phyloP scores from a whole-genome alignment of 1,140 invertebrate genomes.

The Cydia fagiglandana region DNA sequence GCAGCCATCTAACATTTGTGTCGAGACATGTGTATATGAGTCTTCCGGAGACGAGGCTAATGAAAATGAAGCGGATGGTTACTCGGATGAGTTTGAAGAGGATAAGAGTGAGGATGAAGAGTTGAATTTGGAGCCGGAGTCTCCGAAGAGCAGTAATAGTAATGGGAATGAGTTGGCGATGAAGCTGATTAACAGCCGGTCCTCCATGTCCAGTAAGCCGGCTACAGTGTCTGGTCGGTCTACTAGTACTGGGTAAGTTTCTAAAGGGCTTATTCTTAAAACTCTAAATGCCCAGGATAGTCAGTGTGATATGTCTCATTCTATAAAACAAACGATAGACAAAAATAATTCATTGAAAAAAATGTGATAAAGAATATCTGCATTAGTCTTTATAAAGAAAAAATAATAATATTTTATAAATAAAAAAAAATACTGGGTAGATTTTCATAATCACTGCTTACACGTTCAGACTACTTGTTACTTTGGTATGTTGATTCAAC shows the following conservation, averaged over 20 bases:
- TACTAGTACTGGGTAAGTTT: slow-evolving; percentile 61
- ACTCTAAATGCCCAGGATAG: neutral
- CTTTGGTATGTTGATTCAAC: no score
- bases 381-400: no score
- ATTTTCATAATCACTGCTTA: no score
- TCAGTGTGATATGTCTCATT: no score
- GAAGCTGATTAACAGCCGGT: slow-evolving; percentile 65
- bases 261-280: neutral
- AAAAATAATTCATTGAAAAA: no score
- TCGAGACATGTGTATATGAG: slow-evolving; percentile 64
- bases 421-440: no score
- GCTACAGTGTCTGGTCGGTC: slow-evolving; percentile 58
- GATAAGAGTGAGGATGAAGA: slow-evolving; percentile 52
- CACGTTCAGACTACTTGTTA: no score
- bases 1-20: slow-evolving; percentile 66
- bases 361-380: no score
- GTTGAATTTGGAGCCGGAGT: slow-evolving; percentile 26
- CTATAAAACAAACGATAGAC: no score
- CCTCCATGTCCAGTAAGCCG: slow-evolving; percentile 55
- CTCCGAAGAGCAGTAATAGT: slow-evolving; percentile 15
- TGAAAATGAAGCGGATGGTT: slow-evolving; percentile 54
- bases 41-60: slow-evolving; percentile 46
- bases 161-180: neutral
- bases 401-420: no score
- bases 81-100: slow-evolving; percentile 77